A percentile compares a stretch with the other conserved stretches of the same genome.
phyloP scores from a whole-genome alignment of 2,888 invertebrate genomes.

The Drosophila formosana region DNA sequence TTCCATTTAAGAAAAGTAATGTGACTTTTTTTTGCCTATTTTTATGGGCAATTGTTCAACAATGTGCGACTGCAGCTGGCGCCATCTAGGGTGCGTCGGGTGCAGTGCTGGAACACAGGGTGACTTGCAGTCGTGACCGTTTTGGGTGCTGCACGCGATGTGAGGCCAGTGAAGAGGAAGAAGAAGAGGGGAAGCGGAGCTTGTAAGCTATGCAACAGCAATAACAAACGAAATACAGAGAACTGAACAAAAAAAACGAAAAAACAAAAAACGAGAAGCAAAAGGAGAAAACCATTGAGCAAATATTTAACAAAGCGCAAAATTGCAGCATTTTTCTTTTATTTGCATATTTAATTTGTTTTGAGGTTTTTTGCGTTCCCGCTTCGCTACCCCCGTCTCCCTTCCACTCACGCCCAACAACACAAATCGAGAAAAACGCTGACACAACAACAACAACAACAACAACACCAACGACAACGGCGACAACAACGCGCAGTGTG shows the following conservation, averaged over 20 bases:
- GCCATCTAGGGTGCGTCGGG: not conserved
- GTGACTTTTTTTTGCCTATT: too few relatives aligned
- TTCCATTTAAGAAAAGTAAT: too few relatives aligned
- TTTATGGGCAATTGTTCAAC: too few relatives aligned
- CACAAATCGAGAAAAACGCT: constrained; percentile 29
- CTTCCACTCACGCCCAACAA: not conserved
- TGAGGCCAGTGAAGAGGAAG: too few relatives aligned
- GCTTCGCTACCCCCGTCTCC: not conserved
- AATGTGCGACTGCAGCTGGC: not conserved
- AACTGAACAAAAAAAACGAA: not conserved
- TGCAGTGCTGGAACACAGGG: not conserved
- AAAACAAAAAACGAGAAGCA: constrained; percentile 3
- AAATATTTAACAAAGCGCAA: constrained; percentile 79
- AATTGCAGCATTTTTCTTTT: constrained; percentile 74
- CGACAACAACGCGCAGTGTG: constrained; percentile 14
- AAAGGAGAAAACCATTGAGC: constrained; percentile 64
- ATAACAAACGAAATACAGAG: constrained; percentile 29
- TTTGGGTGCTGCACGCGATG: not conserved
- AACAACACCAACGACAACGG: constrained; percentile 7
- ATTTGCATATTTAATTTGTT: constrained; percentile 79
- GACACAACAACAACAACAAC: constrained; percentile 23
- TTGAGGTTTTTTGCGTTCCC: constrained; percentile 66
- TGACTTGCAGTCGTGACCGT: not conserved
- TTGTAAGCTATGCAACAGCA: constrained; percentile 45
- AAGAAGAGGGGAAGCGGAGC: not conserved